A percentile compares a stretch with the other conserved stretches of the same genome.
Evolutionary conservation across 2,797 vertebrate genomes (phyloP).

Genomic region (Pygocentrus nattereri): DNA sequence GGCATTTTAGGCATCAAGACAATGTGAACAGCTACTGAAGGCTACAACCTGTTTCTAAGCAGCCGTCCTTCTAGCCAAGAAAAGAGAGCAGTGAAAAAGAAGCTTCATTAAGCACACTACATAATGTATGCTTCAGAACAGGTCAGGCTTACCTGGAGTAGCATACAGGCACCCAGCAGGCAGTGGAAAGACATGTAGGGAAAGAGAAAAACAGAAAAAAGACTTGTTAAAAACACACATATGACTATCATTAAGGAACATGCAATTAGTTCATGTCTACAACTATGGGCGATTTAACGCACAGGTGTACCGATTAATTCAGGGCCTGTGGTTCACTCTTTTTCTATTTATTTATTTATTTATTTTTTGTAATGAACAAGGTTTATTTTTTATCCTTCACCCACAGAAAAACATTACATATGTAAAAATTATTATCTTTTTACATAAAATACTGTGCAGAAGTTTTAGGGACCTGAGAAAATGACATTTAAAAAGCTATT

Average conservation of each 20-base stretch:
- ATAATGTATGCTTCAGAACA: constrained; percentile 35
- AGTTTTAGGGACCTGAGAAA: too few species aligned
- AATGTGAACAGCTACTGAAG: neutral
- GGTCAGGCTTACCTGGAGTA: constrained; percentile 59
- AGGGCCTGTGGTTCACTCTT: too few species aligned
- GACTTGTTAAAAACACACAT: constrained; percentile 15
- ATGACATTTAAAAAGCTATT: too few species aligned
- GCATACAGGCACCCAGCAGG: constrained; percentile 25
- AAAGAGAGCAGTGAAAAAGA: constrained; percentile 35
- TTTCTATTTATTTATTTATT: too few species aligned
- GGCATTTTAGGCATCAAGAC: neutral
- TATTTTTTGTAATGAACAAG: too few species aligned
- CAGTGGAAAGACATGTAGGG: constrained; percentile 25
- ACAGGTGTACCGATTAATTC: too few species aligned
- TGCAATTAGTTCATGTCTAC: neutral
- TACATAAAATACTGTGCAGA: too few species aligned
- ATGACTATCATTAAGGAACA: constrained; percentile 11
- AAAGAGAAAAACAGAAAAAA: constrained; percentile 35
- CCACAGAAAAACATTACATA: too few species aligned
- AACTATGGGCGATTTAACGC: neutral
- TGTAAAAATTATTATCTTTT: too few species aligned
- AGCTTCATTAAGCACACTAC: constrained; percentile 1
- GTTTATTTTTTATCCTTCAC: too few species aligned
- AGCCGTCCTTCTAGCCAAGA: constrained; percentile 22
- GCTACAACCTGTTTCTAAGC: neutral